Evolutionary conservation across 2,113 vertebrate species (phyloP), one percentile per base, ranked within the genome.

Genomic region (Lethenteron camtschaticum): DNA sequence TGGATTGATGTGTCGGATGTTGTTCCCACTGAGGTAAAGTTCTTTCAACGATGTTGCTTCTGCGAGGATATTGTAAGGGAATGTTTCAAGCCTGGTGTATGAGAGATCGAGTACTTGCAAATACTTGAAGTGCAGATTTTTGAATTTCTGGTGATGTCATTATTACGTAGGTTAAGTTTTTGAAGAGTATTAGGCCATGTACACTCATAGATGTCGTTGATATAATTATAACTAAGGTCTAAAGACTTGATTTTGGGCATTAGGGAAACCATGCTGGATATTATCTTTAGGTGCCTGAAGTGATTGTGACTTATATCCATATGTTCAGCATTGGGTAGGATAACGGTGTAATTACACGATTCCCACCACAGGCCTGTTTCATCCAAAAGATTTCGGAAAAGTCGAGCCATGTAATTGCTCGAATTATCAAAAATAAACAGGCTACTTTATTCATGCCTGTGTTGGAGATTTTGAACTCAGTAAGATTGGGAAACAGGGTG

Each of bases 91-190:
- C 9, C n/a, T n/a, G 24, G 63, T 66, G 10, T 66, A 11, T 11
- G 63, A 66, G n/a, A 66, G n/a, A 24, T 66, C 63, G 24, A 66
- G 63, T 16, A 11, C 24, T 9, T 11, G 63, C n/a, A 66, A 24
- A 66, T 66, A 24, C n/a, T n/a, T 66, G 63, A 66, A 24, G 9
- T n/a, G 63, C 63, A 66, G 24, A 66, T 66, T n/a, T n/a, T n/a
- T 24, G n/a, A n/a, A 66, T 24, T 66, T 9, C 9, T 9, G 10
- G 63, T 16, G 63, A 24, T 24, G 10, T 66, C 63, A 66, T 66
- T 66, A 24, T 66, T n/a, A 24, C 63, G n/a, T 9, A 66, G 63
- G 10, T 16, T 66, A 66, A 66, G 63, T 16, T 9, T 9, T n/a
- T 66, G 63, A 66, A 66, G 63, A 24, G 24, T 66, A n/a, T n/a